These are phyloP conservation scores for Mormyrus proboscirostris DNA, from an alignment of 2,797 vertebrate species.

Conservation along the genomic window DNA sequence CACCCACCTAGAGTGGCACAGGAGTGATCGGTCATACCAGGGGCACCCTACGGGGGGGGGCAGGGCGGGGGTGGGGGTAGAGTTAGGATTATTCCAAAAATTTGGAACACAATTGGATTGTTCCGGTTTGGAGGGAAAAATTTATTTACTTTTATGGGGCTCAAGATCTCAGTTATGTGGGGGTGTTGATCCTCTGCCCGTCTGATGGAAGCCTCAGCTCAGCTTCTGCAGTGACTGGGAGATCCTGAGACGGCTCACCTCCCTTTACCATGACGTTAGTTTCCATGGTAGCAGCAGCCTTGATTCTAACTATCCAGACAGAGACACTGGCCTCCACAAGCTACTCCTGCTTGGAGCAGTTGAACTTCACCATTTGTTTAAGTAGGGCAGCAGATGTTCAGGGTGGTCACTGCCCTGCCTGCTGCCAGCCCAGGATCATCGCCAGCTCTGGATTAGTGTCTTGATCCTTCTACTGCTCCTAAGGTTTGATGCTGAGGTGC, in stretches of 20 bases:
- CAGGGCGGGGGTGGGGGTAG: neutral
- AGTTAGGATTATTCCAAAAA: neutral
- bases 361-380: neutral
- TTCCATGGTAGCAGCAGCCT: neutral
- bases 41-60: neutral
- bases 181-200: neutral
- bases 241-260: neutral
- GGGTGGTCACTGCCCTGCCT: neutral
- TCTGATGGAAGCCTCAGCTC: neutral
- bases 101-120: neutral
- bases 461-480: neutral
- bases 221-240: neutral
- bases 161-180: neutral
- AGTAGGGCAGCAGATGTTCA: neutral
- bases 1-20: neutral
- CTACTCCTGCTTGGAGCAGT: neutral
- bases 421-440: neutral
- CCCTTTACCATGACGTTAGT: neutral
- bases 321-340: neutral
- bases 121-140: neutral
- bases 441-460: conserved; percentile 1
- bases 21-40: neutral
- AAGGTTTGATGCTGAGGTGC: neutral
- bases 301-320: neutral
- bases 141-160: neutral